Percentiles rank a stretch among this genome's conserved stretches.
Evolutionary conservation across 2,888 invertebrate genomes (phyloP).

Genomic region (Slavum lentiscoides): DNA sequence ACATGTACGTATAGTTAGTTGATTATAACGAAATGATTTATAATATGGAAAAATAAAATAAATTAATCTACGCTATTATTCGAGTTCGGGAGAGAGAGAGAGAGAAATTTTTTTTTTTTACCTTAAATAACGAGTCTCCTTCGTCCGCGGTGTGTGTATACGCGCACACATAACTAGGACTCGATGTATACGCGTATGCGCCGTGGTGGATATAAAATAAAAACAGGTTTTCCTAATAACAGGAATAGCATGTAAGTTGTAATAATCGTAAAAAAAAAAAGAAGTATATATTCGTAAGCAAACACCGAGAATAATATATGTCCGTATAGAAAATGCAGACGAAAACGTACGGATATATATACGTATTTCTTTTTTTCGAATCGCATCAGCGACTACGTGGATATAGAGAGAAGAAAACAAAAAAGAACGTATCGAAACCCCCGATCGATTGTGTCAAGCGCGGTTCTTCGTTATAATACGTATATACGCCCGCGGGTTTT

Average conservation of each 20-base stretch:
- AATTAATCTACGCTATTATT: slow-evolving; percentile 30
- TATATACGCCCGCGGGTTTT: too few species aligned
- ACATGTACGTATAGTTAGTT: neutral
- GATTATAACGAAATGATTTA: slow-evolving; percentile 33
- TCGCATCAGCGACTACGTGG: slow-evolving; percentile 10
- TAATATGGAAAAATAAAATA: slow-evolving; percentile 32
- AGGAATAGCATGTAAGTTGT: slow-evolving; percentile 27
- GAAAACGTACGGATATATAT: neutral
- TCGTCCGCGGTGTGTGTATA: neutral
- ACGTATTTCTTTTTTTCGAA: neutral
- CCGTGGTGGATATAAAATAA: neutral
- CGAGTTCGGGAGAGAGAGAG: neutral
- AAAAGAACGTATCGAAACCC: slow-evolving; percentile 32
- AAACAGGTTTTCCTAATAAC: slow-evolving; percentile 48
- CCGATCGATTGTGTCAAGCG: slow-evolving; percentile 45
- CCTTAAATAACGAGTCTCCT: slow-evolving; percentile 16
- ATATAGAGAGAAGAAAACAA: too few species aligned
- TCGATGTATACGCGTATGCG: neutral
- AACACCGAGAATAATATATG: too few species aligned
- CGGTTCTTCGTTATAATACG: too few species aligned
- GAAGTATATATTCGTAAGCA: neutral
- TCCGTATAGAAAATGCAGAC: too few species aligned
- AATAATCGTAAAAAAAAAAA: slow-evolving; percentile 18
- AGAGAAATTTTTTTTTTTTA: too few species aligned
- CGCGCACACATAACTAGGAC: slow-evolving; percentile 12